These are phyloP conservation scores for Euwallacea similis DNA, from an alignment of 1,140 invertebrate genomes.

Conservation along the genomic window DNA sequence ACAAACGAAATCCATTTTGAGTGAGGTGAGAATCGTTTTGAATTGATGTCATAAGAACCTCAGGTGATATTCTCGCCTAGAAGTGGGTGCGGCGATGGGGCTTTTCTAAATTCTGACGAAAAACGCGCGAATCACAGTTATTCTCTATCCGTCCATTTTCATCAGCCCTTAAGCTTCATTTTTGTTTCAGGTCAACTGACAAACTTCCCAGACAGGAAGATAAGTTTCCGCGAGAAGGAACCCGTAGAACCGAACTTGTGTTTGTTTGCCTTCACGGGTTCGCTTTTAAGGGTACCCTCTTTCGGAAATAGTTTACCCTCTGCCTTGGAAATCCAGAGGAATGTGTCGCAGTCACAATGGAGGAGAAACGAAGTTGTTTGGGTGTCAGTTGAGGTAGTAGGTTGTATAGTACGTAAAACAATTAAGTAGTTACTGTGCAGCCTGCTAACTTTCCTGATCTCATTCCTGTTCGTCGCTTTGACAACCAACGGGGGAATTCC, in stretches of 20 bases:
- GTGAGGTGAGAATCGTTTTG: no score
- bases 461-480: constrained; percentile 42
- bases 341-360: no score
- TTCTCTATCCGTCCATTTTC: no score
- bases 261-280: constrained; percentile 50
- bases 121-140: no score
- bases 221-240: constrained; percentile 44
- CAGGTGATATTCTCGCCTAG: no score
- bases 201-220: not conserved
- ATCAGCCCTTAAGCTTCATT: no score
- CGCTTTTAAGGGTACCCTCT: constrained; percentile 51
- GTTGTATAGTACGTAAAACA: constrained; percentile 75
- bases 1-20: no score
- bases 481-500: not conserved
- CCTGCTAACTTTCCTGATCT: constrained; percentile 73
- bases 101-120: no score
- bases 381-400: constrained; percentile 69
- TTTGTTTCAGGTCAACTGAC: no score
- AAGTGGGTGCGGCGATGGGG: no score
- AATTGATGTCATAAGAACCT: no score
- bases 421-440: constrained; percentile 69
- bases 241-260: constrained; percentile 57
- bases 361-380: constrained; percentile 31
- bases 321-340: no score
- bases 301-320: constrained; percentile 15